These are phyloP conservation scores for Heliothis subflexa DNA, from an alignment of 1,140 invertebrate species.

Conservation along the genomic window DNA sequence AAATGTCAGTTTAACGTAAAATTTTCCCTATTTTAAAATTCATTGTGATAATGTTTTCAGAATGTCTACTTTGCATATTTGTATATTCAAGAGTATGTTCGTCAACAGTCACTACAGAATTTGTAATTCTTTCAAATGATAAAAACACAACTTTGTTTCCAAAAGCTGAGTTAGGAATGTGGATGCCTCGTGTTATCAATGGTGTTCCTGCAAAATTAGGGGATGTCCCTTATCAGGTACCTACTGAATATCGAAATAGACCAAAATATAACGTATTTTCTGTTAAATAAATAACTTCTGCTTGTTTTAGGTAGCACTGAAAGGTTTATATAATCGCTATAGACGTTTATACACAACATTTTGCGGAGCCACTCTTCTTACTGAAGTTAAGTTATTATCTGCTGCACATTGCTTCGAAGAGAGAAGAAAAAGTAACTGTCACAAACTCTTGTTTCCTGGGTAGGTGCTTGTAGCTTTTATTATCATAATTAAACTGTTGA, in stretches of 20 bases:
- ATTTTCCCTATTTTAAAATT: not conserved
- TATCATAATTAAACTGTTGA: too few species aligned
- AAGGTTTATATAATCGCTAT: constrained; percentile 33
- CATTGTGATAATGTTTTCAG: not conserved
- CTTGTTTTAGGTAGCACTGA: constrained; percentile 64
- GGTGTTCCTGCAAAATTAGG: constrained; percentile 63
- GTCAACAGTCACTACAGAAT: too few species aligned
- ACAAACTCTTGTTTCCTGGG: constrained; percentile 49
- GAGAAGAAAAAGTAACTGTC: constrained; percentile 50
- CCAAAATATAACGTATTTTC: too few species aligned
- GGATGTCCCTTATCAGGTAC: constrained; percentile 72
- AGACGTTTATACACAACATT: constrained; percentile 56
- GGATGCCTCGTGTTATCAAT: constrained; percentile 63
- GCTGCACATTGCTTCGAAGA: constrained; percentile 74
- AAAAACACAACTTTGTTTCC: not conserved
- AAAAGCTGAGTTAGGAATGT: constrained; percentile 27
- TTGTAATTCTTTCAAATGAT: not conserved
- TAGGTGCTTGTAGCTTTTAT: not conserved
- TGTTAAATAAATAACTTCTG: not conserved
- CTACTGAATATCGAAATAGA: not conserved
- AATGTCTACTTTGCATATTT: not conserved
- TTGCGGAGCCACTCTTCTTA: constrained; percentile 67
- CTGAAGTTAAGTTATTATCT: constrained; percentile 61
- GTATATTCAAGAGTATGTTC: not conserved
- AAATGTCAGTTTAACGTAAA: not conserved